phyloP scores from a whole-genome alignment of 2,888 invertebrate species.

The Stenichneumon culpator region DNA sequence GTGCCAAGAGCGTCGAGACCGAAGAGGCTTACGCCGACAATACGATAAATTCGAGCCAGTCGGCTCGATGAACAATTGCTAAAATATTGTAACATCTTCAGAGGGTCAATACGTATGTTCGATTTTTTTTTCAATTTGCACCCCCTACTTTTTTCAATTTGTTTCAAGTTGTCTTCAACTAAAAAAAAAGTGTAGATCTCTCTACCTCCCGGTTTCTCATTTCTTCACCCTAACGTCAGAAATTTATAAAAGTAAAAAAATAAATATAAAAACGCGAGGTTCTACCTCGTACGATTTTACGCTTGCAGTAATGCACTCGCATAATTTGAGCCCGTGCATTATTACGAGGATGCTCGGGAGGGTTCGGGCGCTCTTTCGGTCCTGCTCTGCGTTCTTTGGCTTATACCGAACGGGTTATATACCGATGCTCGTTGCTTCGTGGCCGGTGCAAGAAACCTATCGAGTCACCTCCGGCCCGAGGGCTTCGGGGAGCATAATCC shows the following conservation, averaged over 20 bases:
- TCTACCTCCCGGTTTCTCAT: background rate
- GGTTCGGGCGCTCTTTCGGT: background rate
- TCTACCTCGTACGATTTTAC: background rate
- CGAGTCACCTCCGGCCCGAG: constrained; percentile 53
- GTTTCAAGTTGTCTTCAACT: background rate
- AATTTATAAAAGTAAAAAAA: background rate
- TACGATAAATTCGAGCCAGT: background rate
- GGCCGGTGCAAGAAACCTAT: constrained; percentile 47
- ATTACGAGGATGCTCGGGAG: background rate
- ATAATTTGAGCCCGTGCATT: background rate
- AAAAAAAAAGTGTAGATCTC: background rate
- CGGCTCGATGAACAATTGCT: background rate
- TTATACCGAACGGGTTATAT: constrained; percentile 4
- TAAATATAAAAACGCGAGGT: background rate
- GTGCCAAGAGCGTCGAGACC: background rate
- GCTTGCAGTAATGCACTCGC: background rate
- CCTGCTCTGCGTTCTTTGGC: background rate
- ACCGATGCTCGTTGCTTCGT: constrained; percentile 8
- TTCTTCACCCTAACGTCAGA: background rate
- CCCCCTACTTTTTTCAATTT: background rate
- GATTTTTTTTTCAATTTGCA: background rate
- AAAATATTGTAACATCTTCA: background rate
- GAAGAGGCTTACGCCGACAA: background rate
- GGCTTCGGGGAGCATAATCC: constrained; percentile 46
- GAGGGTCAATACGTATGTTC: background rate